Evolutionary conservation across 1,140 invertebrate genomes (phyloP), one percentile per base, ranked within the genome.

Genomic region (Babylonia areolata): DNA sequence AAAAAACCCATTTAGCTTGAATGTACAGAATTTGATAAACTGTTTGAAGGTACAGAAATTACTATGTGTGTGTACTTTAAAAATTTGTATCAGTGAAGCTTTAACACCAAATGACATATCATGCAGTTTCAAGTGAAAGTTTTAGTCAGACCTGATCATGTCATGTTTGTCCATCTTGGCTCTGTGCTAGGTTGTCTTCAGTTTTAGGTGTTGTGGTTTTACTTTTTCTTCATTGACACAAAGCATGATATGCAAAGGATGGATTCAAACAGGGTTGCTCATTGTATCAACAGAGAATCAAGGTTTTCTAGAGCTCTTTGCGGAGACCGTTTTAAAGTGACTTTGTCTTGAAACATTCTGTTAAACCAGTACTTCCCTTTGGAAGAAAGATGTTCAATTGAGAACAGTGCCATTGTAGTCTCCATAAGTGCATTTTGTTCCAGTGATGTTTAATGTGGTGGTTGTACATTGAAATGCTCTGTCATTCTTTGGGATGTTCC

Each of bases 61-160:
- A 5, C 28, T 64, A 37, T 77, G 23, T 28, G 3, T 40, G 23
- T 77, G 35, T 77, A 42, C 35, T 23, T 77, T 77, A 5, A 23
- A 20, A 40, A 2, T 28, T 17, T 40, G 37, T 77, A 77, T 77
- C 23, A 37, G 75, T 11, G 20, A 33, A 77, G 75, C 75, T 77
- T 77, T 77, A 77, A 77, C 75, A 77, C 75, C 33, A 37, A 28
- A 77, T 40, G 75, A 40, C 75, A 77, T 77, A 77, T 77, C 75
- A 77, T 40, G 23, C 37, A 28, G 75, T 77, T 28, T 20, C 15
- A 39, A 42, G 75, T 77, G 58, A 64, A n/a, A 64, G 58, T 23
- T 64, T 64, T 23, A n/a, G 15, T 64, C 58, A 23, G 58, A 64
- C 28, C 28, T n/a, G 58, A 64, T 12, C 23, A 20, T 64, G 58